Conservation (phyloP, 2,113 vertebrate species). For the Hyla sarda region DNA sequence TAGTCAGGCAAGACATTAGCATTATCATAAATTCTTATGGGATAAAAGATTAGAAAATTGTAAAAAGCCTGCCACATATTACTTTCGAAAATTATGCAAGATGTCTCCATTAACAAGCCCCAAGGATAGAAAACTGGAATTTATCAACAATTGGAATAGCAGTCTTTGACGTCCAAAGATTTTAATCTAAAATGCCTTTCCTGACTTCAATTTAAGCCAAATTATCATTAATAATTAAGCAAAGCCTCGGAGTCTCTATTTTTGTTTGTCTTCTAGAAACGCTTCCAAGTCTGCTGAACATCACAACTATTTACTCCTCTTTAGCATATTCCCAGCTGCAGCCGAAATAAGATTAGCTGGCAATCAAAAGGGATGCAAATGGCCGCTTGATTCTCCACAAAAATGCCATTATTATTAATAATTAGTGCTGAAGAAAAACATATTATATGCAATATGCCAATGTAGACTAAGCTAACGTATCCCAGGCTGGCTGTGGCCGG, state of each 20-base stretch:
- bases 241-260: background rate
- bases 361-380: slow-evolving; percentile 22
- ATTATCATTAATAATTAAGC: slow-evolving; percentile 5
- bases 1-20: background rate
- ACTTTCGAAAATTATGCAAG: background rate
- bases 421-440: background rate
- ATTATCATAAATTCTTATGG: background rate
- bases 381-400: slow-evolving; percentile 17
- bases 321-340: background rate
- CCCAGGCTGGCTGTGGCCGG: background rate
- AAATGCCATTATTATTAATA: slow-evolving; percentile 17
- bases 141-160: no score
- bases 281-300: background rate
- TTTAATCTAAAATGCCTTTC: background rate
- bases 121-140: background rate
- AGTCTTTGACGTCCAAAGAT: background rate
- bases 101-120: background rate
- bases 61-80: background rate
- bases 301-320: slow-evolving; percentile 1
- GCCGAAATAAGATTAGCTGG: background rate
- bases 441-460: slow-evolving; percentile 24
- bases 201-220: background rate
- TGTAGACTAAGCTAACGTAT: slow-evolving; percentile 22
- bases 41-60: background rate
- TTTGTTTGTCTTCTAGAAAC: background rate